phyloP scores from a whole-genome alignment of 2,797 vertebrate species.

The Prionace glauca region DNA sequence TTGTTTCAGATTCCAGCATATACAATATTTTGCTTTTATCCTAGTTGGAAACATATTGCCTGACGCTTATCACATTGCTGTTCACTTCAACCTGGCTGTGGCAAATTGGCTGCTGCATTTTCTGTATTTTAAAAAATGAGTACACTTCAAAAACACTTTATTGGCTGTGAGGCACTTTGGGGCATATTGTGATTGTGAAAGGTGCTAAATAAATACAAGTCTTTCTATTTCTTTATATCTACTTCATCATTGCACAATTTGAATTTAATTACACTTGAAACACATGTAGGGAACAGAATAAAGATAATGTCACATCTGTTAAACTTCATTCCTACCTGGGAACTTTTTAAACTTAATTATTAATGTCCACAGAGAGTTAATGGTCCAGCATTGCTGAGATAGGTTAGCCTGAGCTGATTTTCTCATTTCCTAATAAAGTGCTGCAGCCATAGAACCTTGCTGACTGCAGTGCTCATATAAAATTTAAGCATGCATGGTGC shows the following conservation, averaged over 20 bases:
- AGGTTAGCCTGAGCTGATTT: neutral
- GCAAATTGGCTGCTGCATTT: neutral
- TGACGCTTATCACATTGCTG: neutral
- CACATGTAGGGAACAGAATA: neutral
- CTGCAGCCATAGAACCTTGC: neutral
- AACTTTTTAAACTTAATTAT: neutral
- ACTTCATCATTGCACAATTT: neutral
- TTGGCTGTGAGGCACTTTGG: neutral
- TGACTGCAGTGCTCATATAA: neutral
- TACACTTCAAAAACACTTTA: neutral
- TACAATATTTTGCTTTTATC: too few relatives aligned
- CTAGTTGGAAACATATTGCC: neutral
- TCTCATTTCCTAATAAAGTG: neutral
- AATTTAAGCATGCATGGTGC: neutral
- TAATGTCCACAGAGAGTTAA: neutral
- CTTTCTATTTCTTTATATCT: neutral
- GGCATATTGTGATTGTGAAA: neutral
- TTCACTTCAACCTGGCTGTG: too few relatives aligned
- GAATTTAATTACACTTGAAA: neutral
- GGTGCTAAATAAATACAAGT: neutral
- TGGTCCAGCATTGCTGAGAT: neutral
- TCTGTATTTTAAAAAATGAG: neutral
- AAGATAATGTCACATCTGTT: neutral
- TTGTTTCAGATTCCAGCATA: too few relatives aligned
- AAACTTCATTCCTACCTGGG: neutral